Conservation (phyloP, 2,113 vertebrate species). For the Spea bombifrons region DNA sequence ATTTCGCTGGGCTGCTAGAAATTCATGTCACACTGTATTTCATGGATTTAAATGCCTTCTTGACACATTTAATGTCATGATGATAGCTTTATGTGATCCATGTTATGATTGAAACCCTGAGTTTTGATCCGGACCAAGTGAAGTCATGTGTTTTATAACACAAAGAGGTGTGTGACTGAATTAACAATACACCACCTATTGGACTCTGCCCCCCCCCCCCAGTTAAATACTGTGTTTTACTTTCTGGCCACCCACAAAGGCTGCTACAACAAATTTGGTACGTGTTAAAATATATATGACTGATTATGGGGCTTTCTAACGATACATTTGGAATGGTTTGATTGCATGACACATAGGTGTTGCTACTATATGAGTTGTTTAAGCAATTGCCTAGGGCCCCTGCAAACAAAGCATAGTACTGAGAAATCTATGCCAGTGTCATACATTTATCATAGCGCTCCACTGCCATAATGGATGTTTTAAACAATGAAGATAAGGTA, state of each 20-base stretch:
- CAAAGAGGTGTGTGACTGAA: constrained; percentile 2
- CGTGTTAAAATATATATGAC: no score
- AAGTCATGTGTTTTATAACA: constrained; percentile 22
- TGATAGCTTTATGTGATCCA: constrained; percentile 46
- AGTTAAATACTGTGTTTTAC: background rate
- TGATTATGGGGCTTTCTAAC: no score
- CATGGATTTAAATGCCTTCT: constrained; percentile 46
- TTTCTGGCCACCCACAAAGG: background rate
- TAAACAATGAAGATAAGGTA: no score
- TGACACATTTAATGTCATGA: constrained; percentile 45
- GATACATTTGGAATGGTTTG: no score
- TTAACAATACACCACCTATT: background rate
- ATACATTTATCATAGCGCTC: no score
- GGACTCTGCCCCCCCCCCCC: background rate
- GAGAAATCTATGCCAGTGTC: no score
- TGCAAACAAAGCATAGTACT: no score
- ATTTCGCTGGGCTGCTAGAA: constrained; percentile 39
- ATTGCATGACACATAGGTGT: no score
- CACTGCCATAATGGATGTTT: no score
- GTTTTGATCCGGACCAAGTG: constrained; percentile 29
- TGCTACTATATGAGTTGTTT: no score
- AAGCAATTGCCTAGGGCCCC: no score
- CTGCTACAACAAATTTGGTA: background rate
- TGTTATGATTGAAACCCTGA: constrained; percentile 45
- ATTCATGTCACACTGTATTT: constrained; percentile 45